Percentiles rank a stretch among this genome's conserved stretches.
phyloP scores from a whole-genome alignment of 2,797 vertebrate species.

The Myotis findleyi region DNA sequence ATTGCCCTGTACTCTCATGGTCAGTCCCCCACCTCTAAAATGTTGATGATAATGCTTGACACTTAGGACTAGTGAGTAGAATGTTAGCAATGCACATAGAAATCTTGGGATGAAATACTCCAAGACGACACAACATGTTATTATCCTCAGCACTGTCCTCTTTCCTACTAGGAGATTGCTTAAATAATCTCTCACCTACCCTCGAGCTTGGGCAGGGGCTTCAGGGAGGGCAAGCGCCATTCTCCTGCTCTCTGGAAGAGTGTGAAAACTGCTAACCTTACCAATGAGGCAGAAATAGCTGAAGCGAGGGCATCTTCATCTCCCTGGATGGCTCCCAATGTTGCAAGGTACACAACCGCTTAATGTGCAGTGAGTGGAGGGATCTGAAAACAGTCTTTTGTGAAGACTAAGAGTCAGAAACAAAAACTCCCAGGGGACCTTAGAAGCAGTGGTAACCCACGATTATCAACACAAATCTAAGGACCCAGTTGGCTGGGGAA shows the following conservation, averaged over 20 bases:
- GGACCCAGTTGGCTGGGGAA: neutral
- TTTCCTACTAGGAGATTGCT: neutral
- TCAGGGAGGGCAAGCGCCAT: neutral
- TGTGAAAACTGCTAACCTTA: slow-evolving; percentile 25
- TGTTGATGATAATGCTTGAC: slow-evolving; percentile 48
- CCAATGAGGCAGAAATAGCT: neutral
- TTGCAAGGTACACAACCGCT: neutral
- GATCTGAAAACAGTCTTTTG: neutral
- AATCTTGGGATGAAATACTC: slow-evolving; percentile 9
- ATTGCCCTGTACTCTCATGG: neutral
- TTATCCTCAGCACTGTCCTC: neutral
- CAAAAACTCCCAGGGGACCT: neutral
- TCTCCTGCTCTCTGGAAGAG: neutral
- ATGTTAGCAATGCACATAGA: neutral
- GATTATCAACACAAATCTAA: neutral
- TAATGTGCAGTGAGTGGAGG: neutral
- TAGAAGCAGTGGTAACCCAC: neutral
- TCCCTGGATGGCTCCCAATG: neutral
- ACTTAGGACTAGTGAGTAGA: slow-evolving; percentile 56
- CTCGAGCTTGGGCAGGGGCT: neutral
- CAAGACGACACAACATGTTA: neutral
- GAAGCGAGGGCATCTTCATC: neutral
- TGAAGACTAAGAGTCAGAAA: neutral
- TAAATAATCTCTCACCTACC: slow-evolving; percentile 25
- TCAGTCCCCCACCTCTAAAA: neutral